Conservation (phyloP, 2,888 invertebrate species). For the Melanostoma scalare region DNA sequence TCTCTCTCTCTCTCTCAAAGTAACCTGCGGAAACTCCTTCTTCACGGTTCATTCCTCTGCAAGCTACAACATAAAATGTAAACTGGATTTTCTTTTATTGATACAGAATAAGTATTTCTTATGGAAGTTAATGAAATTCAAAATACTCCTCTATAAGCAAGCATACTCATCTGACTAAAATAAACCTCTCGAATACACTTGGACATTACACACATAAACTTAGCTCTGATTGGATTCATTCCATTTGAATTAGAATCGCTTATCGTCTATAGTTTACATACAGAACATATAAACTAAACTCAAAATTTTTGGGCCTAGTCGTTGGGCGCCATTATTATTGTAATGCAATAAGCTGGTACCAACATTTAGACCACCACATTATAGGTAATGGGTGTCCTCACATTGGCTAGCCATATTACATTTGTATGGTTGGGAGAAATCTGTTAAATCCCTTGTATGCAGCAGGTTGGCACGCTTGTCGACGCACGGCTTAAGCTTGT, state of each 20-base stretch:
- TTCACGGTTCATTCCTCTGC: not conserved
- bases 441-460: too few relatives aligned
- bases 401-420: too few relatives aligned
- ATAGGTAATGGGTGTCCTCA: too few relatives aligned
- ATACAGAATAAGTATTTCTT: not conserved
- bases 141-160: not conserved
- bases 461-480: too few relatives aligned
- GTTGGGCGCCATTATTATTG: slow-evolving; percentile 5
- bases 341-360: not conserved
- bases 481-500: too few relatives aligned
- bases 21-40: not conserved
- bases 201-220: not conserved
- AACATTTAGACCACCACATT: too few relatives aligned
- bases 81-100: not conserved
- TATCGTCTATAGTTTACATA: not conserved
- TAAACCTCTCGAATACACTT: not conserved
- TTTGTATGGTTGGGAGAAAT: too few relatives aligned
- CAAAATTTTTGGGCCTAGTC: not conserved
- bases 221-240: slow-evolving; percentile 1
- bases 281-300: not conserved
- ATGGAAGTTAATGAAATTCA: not conserved
- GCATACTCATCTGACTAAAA: not conserved
- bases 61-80: not conserved
- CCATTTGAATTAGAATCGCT: not conserved
- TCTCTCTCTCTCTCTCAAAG: not conserved